Base-by-base conservation (phyloP, 92 coral and sea anemone species). In the Epizoanthus stellaris region DNA sequence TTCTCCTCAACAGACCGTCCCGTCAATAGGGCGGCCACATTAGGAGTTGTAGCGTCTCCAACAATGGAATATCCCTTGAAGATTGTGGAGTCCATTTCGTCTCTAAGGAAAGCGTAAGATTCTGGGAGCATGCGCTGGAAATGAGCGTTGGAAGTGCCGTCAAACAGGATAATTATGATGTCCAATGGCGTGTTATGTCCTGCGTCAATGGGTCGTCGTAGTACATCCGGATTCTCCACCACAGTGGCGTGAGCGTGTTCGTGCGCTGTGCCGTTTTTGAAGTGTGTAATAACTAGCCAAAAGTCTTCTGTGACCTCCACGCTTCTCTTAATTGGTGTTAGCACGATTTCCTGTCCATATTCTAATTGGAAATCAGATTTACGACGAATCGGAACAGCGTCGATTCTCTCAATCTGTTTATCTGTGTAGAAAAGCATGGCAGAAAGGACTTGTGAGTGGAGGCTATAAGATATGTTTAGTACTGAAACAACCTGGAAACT, bases 81-180 rank as follows among this genome's bases (percentile, higher is more conserved):
- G 36, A 94, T 23, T 57, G 34, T 56, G 14, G 95, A 87, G 49
- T 82, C 70, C 67, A 91, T 68, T 3, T 92, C 90, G 34, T 87
- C 81, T 58, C 71, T 87, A 0, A 94, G 85, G 70, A 74, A 94
- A 9, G 82, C 74, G 17, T 80, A 87, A 4, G 92, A 86, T 53
- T 89, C 83, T 4, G 95, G 93, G 59, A 94, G 81, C 80, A 90
- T 90, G 17, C 98, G 89, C 60, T 92, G 88, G 85, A 94, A 91
- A 74, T 94, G 98, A 21, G 91, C 98, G 52, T 84, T 82, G 21
- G 98, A 94, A 16, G 95, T 89, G 4, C 91, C 82, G 49, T 94
- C 95, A 15, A 91, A 87, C 2, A 72, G 71, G 17, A 94, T 70
- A 34, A 94, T 76, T 75, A 92, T 81, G 15, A 94, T 85, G 70